A percentile compares a stretch with the other conserved stretches of the same genome.
These are phyloP conservation scores for Bicyclus anynana DNA, from an alignment of 1,140 invertebrate genomes.

Conservation along the genomic window DNA sequence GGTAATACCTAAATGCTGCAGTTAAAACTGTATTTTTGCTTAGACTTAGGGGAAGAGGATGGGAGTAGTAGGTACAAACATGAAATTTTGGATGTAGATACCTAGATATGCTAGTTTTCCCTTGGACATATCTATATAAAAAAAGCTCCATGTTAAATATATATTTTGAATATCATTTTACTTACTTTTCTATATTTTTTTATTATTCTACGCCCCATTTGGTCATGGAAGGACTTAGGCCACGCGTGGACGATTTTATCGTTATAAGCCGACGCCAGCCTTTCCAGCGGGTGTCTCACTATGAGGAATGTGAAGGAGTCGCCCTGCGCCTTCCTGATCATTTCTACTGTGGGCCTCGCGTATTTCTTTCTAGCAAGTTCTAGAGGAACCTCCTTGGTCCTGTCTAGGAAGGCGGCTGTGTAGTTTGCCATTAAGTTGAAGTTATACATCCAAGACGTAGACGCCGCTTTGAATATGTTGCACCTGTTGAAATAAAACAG, in stretches of 20 bases:
- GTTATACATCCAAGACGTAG: slow-evolving; percentile 94
- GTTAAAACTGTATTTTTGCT: no score
- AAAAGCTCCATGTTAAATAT: no score
- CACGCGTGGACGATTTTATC: slow-evolving; percentile 91
- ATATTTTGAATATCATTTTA: background rate
- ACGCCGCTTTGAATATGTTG: slow-evolving; percentile 92
- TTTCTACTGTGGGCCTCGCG: slow-evolving; percentile 83
- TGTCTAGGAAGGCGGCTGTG: slow-evolving; percentile 84
- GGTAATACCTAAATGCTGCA: no score
- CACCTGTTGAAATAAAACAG: slow-evolving; percentile 74
- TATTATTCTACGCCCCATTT: slow-evolving; percentile 86
- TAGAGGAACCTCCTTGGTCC: slow-evolving; percentile 86
- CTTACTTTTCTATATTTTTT: slow-evolving; percentile 81
- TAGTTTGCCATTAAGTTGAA: slow-evolving; percentile 91
- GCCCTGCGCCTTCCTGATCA: slow-evolving; percentile 79
- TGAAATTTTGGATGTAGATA: no score
- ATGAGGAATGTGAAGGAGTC: slow-evolving; percentile 87
- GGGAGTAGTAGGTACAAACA: no score
- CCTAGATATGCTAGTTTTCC: no score
- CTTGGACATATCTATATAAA: no score
- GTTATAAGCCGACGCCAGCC: slow-evolving; percentile 92
- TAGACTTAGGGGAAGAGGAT: no score
- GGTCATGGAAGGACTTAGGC: slow-evolving; percentile 88
- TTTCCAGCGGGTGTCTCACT: slow-evolving; percentile 92
- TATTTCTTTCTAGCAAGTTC: slow-evolving; percentile 87